Evolutionary conservation across 2,888 invertebrate species (phyloP).

Genomic region (Macrophya alboannulata): DNA sequence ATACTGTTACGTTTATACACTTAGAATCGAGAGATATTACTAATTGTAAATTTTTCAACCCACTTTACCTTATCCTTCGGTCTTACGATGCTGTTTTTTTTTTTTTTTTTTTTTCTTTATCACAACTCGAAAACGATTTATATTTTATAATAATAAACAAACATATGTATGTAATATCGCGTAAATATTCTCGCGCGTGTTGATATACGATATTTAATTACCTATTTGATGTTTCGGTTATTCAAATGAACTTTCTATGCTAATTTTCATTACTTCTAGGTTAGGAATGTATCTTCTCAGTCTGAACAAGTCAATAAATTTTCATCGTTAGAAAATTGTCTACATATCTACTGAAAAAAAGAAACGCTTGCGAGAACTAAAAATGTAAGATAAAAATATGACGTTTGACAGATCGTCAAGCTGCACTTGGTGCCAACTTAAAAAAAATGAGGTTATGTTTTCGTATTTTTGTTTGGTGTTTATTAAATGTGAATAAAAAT

Average conservation of each 20-base stretch:
- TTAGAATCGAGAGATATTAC: not conserved
- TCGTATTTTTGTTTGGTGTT: not conserved
- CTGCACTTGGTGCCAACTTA: slow-evolving; percentile 49
- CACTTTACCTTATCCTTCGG: slow-evolving; percentile 32
- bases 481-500: slow-evolving; percentile 2
- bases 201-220: not conserved
- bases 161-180: not conserved
- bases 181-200: slow-evolving; percentile 14
- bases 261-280: slow-evolving; percentile 42
- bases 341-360: not conserved
- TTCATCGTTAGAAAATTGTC: slow-evolving; percentile 23
- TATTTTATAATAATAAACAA: not conserved
- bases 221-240: not conserved
- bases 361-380: slow-evolving; percentile 4
- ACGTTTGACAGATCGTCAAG: slow-evolving; percentile 57
- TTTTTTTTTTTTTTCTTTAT: not conserved
- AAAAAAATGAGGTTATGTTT: slow-evolving; percentile 39
- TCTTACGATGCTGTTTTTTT: slow-evolving; percentile 14
- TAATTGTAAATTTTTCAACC: not conserved
- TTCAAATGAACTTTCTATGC: slow-evolving; percentile 41
- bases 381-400: slow-evolving; percentile 40
- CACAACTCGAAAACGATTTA: not conserved
- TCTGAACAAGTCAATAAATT: slow-evolving; percentile 31
- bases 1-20: not conserved
- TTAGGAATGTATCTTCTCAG: slow-evolving; percentile 52